Evolutionary conservation across 2,113 vertebrate species (phyloP), one percentile per base, ranked within the genome.

Genomic region (Galbula dea): DNA sequence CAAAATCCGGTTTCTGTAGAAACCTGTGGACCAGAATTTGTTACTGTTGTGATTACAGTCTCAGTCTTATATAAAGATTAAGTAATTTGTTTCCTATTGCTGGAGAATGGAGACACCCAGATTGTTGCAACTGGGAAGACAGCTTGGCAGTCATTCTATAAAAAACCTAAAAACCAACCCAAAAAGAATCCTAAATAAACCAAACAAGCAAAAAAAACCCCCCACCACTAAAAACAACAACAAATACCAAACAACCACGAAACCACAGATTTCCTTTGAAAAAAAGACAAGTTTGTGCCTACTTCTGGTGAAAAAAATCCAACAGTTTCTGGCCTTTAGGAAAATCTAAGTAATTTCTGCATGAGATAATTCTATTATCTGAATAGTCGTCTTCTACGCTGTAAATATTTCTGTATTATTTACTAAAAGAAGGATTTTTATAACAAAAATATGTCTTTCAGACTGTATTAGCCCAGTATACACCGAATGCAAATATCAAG

Each of bases 181-280:
- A 23, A 58, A 22, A 16, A 4, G 15, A 49, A 5, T 8, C n/a
- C n/a, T n/a, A 37, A 61, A 8, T 9, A 55, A 55, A 55, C 15
- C 26, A 54, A 58, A 3, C 16, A 34, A 52, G 15, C 12, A 52
- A 52, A 52, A 12, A 30, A 32, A 55, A n/a, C n/a, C n/a, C n/a
- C n/a, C n/a, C n/a, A n/a, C n/a, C n/a, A n/a, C n/a, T n/a, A 9
- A 24, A 5, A 11, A 34, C 15, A 17, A 3, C 9, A 24, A 3
- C 5, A 58, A 23, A 58, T n/a, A n/a, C n/a, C n/a, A 23, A 34
- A 34, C 22, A 34, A 12, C 23, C 14, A 16, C 24, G 24, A 17
- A 4, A 11, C 37, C 3, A 6, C 51, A n/a, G 17, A 7, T 68
- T 68, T 68, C 11, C 29, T 52, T n/a, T n/a, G n/a, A n/a, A 24